A percentile compares a stretch with the other conserved stretches of the same genome.
phyloP scores from a whole-genome alignment of 2,113 vertebrate genomes.

The Caracal caracal region DNA sequence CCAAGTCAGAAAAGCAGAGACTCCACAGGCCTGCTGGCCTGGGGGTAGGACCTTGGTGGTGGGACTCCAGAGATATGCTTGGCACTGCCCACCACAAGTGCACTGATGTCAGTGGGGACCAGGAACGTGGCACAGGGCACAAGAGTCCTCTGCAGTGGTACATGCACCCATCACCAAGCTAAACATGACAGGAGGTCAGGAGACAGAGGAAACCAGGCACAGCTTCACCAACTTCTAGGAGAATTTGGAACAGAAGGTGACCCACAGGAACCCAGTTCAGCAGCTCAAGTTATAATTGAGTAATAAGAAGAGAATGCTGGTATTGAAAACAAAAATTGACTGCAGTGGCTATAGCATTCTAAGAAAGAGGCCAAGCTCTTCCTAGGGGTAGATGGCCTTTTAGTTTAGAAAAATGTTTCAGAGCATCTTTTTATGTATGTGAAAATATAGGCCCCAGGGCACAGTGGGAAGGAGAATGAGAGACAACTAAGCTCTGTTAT shows the following conservation, averaged over 20 bases:
- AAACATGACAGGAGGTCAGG: neutral
- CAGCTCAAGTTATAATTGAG: neutral
- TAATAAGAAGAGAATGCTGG: neutral
- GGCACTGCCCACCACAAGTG: neutral
- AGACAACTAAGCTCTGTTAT: neutral
- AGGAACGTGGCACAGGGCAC: neutral
- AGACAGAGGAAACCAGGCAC: neutral
- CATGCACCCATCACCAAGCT: neutral
- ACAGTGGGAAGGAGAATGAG: neutral
- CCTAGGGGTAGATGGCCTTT: neutral
- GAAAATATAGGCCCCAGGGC: neutral
- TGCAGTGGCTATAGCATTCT: neutral
- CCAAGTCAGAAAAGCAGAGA: neutral
- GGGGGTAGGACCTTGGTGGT: neutral
- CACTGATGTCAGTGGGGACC: neutral
- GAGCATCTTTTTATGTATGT: neutral
- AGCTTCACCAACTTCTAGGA: neutral
- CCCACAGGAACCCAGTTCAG: neutral
- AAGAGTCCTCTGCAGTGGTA: neutral
- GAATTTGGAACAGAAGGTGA: neutral
- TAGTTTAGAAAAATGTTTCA: slow-evolving; percentile 37
- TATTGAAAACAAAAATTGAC: neutral
- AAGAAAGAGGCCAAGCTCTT: slow-evolving; percentile 37
- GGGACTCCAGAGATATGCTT: rapidly evolving
- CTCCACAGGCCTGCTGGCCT: neutral